These are phyloP conservation scores for Steinernema feltiae DNA, from an alignment of 1,140 invertebrate genomes.

Conservation along the genomic window DNA sequence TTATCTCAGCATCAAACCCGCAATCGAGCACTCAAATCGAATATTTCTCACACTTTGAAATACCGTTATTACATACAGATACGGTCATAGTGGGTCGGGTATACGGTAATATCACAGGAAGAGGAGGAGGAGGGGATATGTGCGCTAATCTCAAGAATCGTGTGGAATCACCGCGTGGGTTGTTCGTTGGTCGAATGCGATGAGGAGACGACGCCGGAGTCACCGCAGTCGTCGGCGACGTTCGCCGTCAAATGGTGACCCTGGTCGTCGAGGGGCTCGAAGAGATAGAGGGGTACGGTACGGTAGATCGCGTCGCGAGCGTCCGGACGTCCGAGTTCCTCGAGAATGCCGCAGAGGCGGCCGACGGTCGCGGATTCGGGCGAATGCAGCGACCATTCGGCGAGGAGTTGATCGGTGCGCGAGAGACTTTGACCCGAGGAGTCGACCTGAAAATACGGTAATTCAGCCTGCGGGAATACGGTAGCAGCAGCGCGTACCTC, in stretches of 20 bases:
- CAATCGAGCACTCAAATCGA: neutral
- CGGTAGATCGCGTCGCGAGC: conserved; percentile 61
- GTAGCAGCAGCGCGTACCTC: no score
- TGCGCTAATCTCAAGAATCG: neutral
- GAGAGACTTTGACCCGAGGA: conserved; percentile 58
- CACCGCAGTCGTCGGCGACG: conserved; percentile 20
- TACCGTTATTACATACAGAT: neutral
- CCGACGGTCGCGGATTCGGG: conserved; percentile 60
- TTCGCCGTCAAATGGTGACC: conserved; percentile 31
- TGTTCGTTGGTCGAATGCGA: conserved; percentile 25
- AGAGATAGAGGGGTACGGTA: conserved; percentile 60
- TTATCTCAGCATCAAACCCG: conserved; percentile 13
- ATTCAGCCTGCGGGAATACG: neutral
- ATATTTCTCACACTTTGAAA: neutral
- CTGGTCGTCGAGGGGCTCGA: conserved; percentile 46
- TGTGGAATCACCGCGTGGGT: neutral
- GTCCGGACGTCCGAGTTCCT: conserved; percentile 63
- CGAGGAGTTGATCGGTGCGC: conserved; percentile 61
- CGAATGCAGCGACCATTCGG: conserved; percentile 61
- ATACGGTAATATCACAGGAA: neutral
- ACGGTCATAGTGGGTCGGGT: no score
- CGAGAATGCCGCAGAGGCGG: conserved; percentile 61
- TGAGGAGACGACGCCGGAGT: conserved; percentile 37
- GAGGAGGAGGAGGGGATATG: neutral
- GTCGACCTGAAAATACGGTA: conserved; percentile 54